phyloP scores from a whole-genome alignment of 2,113 vertebrate species.

The Colinus virginianus region DNA sequence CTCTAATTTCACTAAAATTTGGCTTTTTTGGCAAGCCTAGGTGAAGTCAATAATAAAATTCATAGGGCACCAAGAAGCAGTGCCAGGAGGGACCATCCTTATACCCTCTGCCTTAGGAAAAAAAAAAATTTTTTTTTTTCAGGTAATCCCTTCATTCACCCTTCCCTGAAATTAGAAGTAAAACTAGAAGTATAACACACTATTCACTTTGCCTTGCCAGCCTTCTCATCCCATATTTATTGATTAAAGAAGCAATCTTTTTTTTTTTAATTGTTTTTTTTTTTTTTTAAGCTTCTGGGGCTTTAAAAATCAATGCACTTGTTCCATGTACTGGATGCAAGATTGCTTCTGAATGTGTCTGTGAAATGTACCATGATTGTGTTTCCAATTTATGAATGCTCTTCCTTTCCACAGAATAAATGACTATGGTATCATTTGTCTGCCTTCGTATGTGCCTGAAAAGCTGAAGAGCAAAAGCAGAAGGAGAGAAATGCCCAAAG shows the following conservation, averaged over 20 bases:
- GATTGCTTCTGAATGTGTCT: slow-evolving; percentile 14
- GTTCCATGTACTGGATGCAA: not conserved
- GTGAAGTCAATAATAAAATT: not conserved
- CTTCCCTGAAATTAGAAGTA: slow-evolving; percentile 51
- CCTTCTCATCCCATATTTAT: not conserved
- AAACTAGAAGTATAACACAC: slow-evolving; percentile 1
- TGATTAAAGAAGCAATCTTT: not conserved
- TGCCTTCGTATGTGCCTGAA: not conserved
- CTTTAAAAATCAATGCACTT: slow-evolving; percentile 6
- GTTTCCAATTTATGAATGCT: slow-evolving; percentile 21
- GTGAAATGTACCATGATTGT: not conserved
- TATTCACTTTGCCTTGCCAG: not conserved
- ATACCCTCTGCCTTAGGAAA: not conserved
- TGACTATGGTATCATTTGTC: not conserved
- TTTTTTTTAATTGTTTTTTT: not conserved
- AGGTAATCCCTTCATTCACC: slow-evolving; percentile 3
- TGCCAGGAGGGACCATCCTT: not conserved
- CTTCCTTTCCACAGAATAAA: not conserved
- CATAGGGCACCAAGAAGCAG: not conserved
- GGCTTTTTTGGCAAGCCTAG: slow-evolving; percentile 6
- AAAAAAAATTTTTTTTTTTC: slow-evolving; percentile 10
- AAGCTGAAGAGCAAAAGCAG: not conserved
- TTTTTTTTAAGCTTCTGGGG: not conserved
- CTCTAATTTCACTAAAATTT: not conserved
- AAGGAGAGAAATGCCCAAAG: not conserved